Evolutionary conservation across 2,888 invertebrate genomes (phyloP), one percentile per base, ranked within the genome.

Genomic region (Pimpla rufipes): DNA sequence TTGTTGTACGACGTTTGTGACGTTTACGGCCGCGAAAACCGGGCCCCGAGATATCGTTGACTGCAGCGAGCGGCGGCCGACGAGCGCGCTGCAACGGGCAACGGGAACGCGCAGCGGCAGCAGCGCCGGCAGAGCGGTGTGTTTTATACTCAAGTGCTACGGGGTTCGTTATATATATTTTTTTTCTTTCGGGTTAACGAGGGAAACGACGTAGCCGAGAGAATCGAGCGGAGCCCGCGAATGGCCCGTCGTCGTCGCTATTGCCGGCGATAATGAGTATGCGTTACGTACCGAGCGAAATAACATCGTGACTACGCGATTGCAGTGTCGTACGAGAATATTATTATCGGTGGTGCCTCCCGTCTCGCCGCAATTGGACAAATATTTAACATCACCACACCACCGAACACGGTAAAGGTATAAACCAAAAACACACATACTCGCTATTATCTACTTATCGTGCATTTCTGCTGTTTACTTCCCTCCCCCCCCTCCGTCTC

Each of bases 401-500:
- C 74, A 66, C 81, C 81, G 8, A 80, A 86, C 80, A 81, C 59
- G 81, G 79, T 73, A 83, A 87, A 89, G 90, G 89, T 89, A 89
- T 66, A 74, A 21, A 8, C 42, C n/a, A n/a, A n/a, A n/a, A n/a
- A 29, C 7, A 29, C 29, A 29, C 29, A 29, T 29, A 16, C 21
- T 66, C 7, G n/a, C 13, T 42, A 18, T 76, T 47, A 47, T 23
- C 18, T 40, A 47, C 29, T 50, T 11, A 21, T 52, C 13, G 2
- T 52, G 2, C 13, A 55, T 11, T 29, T 29, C 29, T 29, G 29
- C 29, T 29, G 29, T 29, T 29, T 29, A 29, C 29, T 29, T 29
- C 29, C 5, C 29, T 29, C 29, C 29, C 29, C 29, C 29, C 29
- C 5, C 29, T 29, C 29, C 29, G 5, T 5, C 5, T 29, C 29